These are phyloP conservation scores for Drosophila maculinotata DNA, from an alignment of 2,888 invertebrate species.

Conservation along the genomic window DNA sequence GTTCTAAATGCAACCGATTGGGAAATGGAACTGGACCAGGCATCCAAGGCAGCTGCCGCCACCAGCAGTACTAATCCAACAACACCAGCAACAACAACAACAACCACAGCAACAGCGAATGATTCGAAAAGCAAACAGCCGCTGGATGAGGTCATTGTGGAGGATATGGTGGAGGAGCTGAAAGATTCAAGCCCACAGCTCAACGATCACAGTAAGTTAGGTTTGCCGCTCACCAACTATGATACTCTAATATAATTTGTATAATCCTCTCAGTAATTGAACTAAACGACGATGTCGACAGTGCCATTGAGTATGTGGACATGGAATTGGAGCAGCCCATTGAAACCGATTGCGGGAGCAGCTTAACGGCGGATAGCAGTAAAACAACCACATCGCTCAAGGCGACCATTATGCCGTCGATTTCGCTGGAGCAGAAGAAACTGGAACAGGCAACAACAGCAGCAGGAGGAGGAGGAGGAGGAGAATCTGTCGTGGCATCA, in stretches of 20 bases:
- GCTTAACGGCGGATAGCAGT: conserved; percentile 43
- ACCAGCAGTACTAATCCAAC: conserved; percentile 21
- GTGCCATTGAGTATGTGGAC: conserved; percentile 71
- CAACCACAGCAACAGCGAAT: conserved; percentile 3
- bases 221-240: fast-evolving
- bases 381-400: conserved; percentile 45
- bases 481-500: conserved; percentile 3
- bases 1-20: conserved; percentile 86
- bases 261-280: conserved; percentile 55
- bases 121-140: conserved; percentile 57
- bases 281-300: conserved; percentile 59
- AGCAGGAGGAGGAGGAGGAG: neutral
- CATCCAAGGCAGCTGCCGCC: conserved; percentile 64
- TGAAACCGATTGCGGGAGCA: conserved; percentile 64
- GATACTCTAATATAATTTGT: no score
- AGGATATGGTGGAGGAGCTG: conserved; percentile 34
- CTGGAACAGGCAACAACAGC: conserved; percentile 13
- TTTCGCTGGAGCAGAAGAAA: conserved; percentile 27
- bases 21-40: conserved; percentile 88
- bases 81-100: conserved; percentile 34
- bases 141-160: conserved; percentile 76
- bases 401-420: conserved; percentile 39
- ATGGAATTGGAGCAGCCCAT: conserved; percentile 73
- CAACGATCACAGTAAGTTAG: conserved; percentile 58
- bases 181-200: conserved; percentile 31